Evolutionary conservation across 1,140 invertebrate genomes (phyloP).

Genomic region (Matsumurasca onukii): DNA sequence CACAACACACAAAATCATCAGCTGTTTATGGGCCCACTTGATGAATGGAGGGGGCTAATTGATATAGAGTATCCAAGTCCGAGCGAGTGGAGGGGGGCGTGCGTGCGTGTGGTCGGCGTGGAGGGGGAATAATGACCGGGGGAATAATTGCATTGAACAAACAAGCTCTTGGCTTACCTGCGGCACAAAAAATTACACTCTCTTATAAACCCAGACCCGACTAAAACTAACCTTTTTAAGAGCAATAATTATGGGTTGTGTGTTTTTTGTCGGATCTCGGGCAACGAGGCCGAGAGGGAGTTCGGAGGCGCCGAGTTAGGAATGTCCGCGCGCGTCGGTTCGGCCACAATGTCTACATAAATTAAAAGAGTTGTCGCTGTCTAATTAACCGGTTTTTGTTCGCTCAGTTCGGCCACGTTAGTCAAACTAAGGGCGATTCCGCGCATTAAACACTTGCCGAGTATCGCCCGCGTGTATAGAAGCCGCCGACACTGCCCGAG

Average conservation of each 20-base stretch:
- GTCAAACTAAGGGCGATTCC: neutral
- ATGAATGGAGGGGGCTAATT: slow-evolving; percentile 10
- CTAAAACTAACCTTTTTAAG: slow-evolving; percentile 20
- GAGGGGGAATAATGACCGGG: slow-evolving; percentile 8
- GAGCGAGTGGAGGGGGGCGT: neutral
- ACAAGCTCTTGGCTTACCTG: slow-evolving; percentile 7
- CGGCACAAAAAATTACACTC: slow-evolving; percentile 15
- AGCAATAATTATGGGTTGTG: slow-evolving; percentile 12
- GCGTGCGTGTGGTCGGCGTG: neutral
- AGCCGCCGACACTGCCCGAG: neutral
- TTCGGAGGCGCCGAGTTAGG: slow-evolving; percentile 4
- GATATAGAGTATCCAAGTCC: neutral
- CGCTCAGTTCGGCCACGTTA: neutral
- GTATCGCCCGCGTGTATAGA: neutral
- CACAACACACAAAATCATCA: too few species aligned
- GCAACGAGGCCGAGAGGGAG: neutral
- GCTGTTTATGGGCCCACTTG: neutral
- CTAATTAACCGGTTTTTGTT: slow-evolving; percentile 18
- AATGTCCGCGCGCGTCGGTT: neutral
- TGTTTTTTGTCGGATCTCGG: neutral
- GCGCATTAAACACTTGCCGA: neutral
- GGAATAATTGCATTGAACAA: slow-evolving; percentile 13
- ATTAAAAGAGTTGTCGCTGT: slow-evolving; percentile 14
- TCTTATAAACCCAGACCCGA: neutral
- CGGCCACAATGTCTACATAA: slow-evolving; percentile 14